Evolutionary conservation across 2,888 invertebrate species (phyloP), one percentile per base, ranked within the genome.

Genomic region (Platycheirus albimanus): DNA sequence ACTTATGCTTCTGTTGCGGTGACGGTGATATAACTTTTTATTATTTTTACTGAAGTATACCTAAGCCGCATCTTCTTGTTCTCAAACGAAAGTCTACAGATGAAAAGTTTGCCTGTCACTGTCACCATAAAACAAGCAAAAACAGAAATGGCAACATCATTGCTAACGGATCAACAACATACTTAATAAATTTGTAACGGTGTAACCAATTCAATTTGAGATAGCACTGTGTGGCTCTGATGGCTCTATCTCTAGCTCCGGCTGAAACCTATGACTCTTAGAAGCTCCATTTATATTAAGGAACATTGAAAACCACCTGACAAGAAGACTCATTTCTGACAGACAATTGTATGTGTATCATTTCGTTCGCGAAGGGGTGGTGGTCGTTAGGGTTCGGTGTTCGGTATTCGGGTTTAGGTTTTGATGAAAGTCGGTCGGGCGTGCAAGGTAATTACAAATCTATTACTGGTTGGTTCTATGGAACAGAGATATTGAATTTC

Each of bases 401-500:
- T n/a, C n/a, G 24, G 24, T 24, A 24, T 41, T 43, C 54, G 47
- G 52, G 49, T 63, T 72, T 72, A 72, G n/a, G n/a, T n/a, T n/a
- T n/a, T n/a, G n/a, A n/a, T n/a, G 24, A 78, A 83, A 70, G n/a
- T 64, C 77, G 78, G 69, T 67, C 63, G 64, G 63, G 72, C 83
- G 72, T 83, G 69, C 78, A 83, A 83, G 83, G 83, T 83, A 83
- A 83, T 83, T 83, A 83, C 78, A 83, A 83, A 83, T 72, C 83
- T 83, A 83, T 83, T 83, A 83, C 77, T 74, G 72, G 69, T 78
- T 78, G 24, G 20, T 15, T 24, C 6, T 69, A 69, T 66, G 70
- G 45, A 20, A 41, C 24, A 63, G 45, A 69, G 54, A 63, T 78
- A 83, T 83, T 78, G 69, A 83, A 83, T 83, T 83, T 78, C 83